Evolutionary conservation across 1,140 invertebrate genomes (phyloP).

Genomic region (Coelopa frigida): DNA sequence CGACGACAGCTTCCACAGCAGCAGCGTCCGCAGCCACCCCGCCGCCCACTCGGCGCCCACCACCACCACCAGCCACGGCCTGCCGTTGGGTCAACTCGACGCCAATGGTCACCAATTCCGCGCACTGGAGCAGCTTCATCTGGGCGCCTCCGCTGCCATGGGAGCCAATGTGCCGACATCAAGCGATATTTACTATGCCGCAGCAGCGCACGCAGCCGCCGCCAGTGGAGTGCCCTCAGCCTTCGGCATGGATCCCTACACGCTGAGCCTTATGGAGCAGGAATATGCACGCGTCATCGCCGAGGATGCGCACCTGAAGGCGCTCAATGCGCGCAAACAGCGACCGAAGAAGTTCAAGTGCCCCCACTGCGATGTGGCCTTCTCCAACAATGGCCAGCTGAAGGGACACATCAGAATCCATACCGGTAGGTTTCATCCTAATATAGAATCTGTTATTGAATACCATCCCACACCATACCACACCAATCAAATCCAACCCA

Average conservation of each 20-base stretch:
- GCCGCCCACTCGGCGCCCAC: constrained; percentile 18
- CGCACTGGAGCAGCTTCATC: too few species aligned
- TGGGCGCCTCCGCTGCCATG: constrained; percentile 3
- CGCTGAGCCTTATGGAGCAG: constrained; percentile 49
- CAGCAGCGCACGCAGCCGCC: constrained; percentile 17
- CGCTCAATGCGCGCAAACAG: constrained; percentile 61
- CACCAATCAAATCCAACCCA: too few species aligned
- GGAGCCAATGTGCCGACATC: constrained; percentile 4
- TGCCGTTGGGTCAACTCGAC: neutral
- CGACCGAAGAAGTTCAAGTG: constrained; percentile 84
- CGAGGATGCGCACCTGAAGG: constrained; percentile 57
- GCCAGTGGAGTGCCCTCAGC: constrained; percentile 18
- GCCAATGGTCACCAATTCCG: neutral
- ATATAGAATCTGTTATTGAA: too few species aligned
- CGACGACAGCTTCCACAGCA: constrained; percentile 28
- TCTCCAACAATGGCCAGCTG: constrained; percentile 88
- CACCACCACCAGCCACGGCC: constrained; percentile 7
- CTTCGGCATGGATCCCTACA: constrained; percentile 37
- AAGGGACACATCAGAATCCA: constrained; percentile 87
- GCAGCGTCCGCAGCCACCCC: constrained; percentile 24
- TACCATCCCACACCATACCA: too few species aligned
- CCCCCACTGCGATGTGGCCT: constrained; percentile 79
- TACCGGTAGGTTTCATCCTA: constrained; percentile 58
- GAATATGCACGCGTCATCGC: constrained; percentile 59
- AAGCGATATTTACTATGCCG: constrained; percentile 29